Evolutionary conservation across 2,888 invertebrate genomes (phyloP), one percentile per base, ranked within the genome.

Genomic region (Temnothorax unifasciatus): DNA sequence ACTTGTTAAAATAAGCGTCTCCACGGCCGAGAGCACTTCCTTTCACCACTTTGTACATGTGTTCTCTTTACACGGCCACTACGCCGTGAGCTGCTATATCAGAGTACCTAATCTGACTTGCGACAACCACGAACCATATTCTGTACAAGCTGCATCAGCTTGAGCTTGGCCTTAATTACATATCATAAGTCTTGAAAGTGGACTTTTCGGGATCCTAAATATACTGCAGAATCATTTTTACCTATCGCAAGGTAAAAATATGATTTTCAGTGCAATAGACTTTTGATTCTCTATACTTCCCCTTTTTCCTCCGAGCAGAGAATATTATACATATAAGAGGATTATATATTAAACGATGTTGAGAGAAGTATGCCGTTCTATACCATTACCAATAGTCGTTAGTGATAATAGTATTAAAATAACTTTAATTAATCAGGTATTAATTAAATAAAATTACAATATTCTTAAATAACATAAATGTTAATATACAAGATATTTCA

Each of bases 1-100:
- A 79, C 81, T 87, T 66, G 82, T 86, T 86, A 86, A 63, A 88
- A 86, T 87, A 82, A 88, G 79, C 82, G 64, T 82, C 75, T 83
- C 66, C 79, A 61, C 25, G 57, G 64, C 66, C 47, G 29, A 79
- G 63, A 68, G 66, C 61, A 61, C 73, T 61, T 64, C 52, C 47
- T 73, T 84, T 54, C 13, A 34, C 50, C 50, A 54, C 71, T 83
- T 54, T 77, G 50, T 44, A 63, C 66, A 21, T 34, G 52, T 34
- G 64, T 57, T n/a, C 83, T 68, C 64, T 69, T 66, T 83, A 59
- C 71, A 38, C 0, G 59, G 11, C 34, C 25, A 2, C 63, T 38
- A 52, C 25, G 38, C 64, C 25, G 38, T 76, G 63, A 79, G 47
- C 34, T 59, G 18, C 59, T 79, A 25, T n/a, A 34, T 18, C 18